Percentiles rank a stretch among this genome's conserved stretches.
Conservation (phyloP, 2,797 vertebrate genomes). For the Coccyzus lansbergi region DNA sequence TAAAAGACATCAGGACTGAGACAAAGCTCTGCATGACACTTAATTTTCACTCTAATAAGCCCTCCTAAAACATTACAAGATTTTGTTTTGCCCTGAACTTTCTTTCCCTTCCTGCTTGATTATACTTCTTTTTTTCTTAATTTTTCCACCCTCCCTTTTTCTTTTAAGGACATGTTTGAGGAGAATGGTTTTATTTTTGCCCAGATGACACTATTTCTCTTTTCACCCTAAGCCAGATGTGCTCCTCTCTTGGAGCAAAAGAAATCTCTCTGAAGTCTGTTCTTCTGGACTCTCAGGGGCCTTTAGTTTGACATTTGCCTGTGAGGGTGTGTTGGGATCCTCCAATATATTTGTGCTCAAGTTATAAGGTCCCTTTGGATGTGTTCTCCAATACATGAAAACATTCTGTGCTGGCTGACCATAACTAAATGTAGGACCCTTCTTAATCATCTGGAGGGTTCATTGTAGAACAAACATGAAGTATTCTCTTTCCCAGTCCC, state of each 20-base stretch:
- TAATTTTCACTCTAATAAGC: conserved; percentile 81
- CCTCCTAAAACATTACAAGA: conserved; percentile 79
- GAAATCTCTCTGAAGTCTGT: conserved; percentile 77
- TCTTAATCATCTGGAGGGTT: conserved; percentile 14
- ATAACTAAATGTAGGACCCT: neutral
- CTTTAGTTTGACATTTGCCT: conserved; percentile 1
- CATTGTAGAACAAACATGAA: neutral
- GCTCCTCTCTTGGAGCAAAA: conserved; percentile 71
- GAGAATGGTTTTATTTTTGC: conserved; percentile 67
- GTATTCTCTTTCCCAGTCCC: neutral
- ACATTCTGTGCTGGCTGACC: neutral
- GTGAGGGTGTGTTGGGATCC: neutral
- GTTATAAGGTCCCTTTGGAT: conserved; percentile 2
- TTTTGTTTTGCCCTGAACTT: conserved; percentile 57
- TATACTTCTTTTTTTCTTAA: neutral
- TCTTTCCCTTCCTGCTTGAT: conserved; percentile 30
- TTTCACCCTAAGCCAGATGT: conserved; percentile 79
- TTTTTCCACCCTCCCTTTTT: neutral
- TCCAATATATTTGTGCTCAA: neutral
- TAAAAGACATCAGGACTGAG: conserved; percentile 78
- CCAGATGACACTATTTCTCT: conserved; percentile 78
- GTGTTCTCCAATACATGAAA: neutral
- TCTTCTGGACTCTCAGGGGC: neutral
- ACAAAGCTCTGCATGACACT: conserved; percentile 78
- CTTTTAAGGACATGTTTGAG: conserved; percentile 72